Evolutionary conservation across 30 jellyfish, hydroid and myxozoan species (phyloP), one percentile per base, ranked within the genome.

Genomic region (Aurelia aurita): DNA sequence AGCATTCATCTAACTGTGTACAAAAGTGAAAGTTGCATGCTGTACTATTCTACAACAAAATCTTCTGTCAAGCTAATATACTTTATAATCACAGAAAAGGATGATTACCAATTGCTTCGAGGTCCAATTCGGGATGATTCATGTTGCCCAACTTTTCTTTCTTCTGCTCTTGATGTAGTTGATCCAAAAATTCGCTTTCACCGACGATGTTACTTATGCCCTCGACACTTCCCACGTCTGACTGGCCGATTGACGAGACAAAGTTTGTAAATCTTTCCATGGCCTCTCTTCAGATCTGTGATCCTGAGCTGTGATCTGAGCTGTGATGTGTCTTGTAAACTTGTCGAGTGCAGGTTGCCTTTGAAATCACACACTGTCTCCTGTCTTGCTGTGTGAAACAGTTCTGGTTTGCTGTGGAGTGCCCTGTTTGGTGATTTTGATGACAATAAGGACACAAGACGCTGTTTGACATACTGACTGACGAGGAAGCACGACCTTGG

Each of bases 261-360:
- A 58, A 83, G 51, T 59, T 70, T 35, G 76, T 75, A 23, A 69
- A 83, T 44, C 59, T 45, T 44, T 83, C 93, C 93, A 71, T 69
- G 79, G 69, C 88, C 79, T 77, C 88, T 47, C 27, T 58, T 68
- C 87, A 47, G 58, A 47, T 46, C 87, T 83, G 93, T 13, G 67
- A 55, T 55, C 15, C 0, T 3, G 51, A 39, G 13, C 51, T 39
- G 51, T 68, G 68, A 49, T 21, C 0, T 3, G 51, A 39, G 13
- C 51, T 39, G 51, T 68, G 68, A 49, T 21, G 71, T 57, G 34
- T 83, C 70, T 27, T n/a, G 34, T 60, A 29, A 14, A 58, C 59
- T 67, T 83, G 87, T 28, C 72, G 87, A 83, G 80, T 60, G 93
- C 87, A 83, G 93, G 93, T 49, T 5, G 57, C 74, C 75, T 81